phyloP scores from a whole-genome alignment of 1,140 invertebrate genomes.

The Campoletis sonorensis region DNA sequence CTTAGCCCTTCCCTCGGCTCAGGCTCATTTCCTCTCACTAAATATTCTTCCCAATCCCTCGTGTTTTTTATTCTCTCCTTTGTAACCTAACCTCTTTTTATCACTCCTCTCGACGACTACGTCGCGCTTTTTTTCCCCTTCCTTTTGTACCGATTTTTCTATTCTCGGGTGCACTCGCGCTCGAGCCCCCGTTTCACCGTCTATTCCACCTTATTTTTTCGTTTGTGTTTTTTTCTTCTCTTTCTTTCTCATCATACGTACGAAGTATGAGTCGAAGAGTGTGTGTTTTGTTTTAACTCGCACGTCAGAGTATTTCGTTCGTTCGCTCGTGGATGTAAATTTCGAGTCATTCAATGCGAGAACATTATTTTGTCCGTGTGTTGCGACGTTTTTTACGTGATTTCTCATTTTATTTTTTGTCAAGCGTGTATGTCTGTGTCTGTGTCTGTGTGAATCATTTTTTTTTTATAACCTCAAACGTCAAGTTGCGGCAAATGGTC shows the following conservation, averaged over 20 bases:
- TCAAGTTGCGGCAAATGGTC: constrained; percentile 64
- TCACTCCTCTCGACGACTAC: constrained; percentile 48
- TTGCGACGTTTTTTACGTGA: not conserved
- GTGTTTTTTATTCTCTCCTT: not conserved
- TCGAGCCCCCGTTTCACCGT: constrained; percentile 37
- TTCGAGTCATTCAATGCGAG: not conserved
- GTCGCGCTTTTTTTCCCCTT: constrained; percentile 53
- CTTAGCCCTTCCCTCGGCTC: constrained; percentile 25
- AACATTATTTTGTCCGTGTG: not conserved
- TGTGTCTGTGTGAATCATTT: not conserved
- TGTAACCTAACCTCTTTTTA: not conserved
- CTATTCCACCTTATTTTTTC: constrained; percentile 46
- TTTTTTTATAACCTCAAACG: constrained; percentile 30
- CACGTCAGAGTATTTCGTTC: constrained; percentile 24
- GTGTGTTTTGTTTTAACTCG: not conserved
- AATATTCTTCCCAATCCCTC: constrained; percentile 18
- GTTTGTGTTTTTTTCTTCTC: too few species aligned
- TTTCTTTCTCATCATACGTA: not conserved
- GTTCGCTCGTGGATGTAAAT: not conserved
- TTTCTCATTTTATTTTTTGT: not conserved
- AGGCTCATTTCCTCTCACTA: constrained; percentile 32
- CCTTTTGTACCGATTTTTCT: constrained; percentile 72
- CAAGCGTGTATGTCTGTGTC: not conserved
- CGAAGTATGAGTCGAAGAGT: not conserved
- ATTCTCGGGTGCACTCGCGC: constrained; percentile 65